Conservation (phyloP, 2,797 vertebrate genomes). For the Epinephelus awoara region DNA sequence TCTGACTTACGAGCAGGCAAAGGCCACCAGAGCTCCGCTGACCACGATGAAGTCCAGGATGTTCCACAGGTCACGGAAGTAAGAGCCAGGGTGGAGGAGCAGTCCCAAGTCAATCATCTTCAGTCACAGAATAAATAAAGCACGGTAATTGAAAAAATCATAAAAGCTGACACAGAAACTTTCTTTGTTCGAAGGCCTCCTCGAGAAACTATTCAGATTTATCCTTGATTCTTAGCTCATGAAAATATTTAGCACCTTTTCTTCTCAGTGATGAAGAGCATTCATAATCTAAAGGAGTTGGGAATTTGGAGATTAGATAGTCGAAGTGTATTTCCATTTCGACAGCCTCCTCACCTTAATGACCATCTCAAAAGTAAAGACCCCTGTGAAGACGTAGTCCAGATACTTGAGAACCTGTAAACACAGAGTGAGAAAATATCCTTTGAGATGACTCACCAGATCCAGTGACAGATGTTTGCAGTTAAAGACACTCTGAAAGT, state of each 20-base stretch:
- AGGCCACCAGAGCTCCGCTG: constrained; percentile 98
- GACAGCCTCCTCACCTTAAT: constrained; percentile 91
- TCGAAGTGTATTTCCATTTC: not conserved
- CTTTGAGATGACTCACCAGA: constrained; percentile 20
- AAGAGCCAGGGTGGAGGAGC: constrained; percentile 96
- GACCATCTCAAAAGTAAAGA: constrained; percentile 99
- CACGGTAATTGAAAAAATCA: not conserved
- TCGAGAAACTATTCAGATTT: not conserved
- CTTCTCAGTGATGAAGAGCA: not conserved
- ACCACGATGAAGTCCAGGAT: constrained; percentile 99
- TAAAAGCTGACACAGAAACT: not conserved
- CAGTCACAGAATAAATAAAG: not conserved
- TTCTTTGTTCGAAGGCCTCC: not conserved
- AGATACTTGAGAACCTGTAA: constrained; percentile 95
- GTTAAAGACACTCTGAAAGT: constrained; percentile 19
- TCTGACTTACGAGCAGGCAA: constrained; percentile 97
- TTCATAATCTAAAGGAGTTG: constrained; percentile 19
- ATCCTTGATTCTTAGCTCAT: not conserved
- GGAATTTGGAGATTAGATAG: constrained; percentile 1
- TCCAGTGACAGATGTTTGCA: constrained; percentile 34
- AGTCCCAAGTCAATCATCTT: constrained; percentile 98
- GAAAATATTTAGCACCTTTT: not conserved
- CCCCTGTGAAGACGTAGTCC: constrained; percentile 98
- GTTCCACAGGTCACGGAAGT: constrained; percentile 99
- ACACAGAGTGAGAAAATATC: constrained; percentile 23